phyloP scores from a whole-genome alignment of 1,140 invertebrate species.

The Globodera ellingtonae region DNA sequence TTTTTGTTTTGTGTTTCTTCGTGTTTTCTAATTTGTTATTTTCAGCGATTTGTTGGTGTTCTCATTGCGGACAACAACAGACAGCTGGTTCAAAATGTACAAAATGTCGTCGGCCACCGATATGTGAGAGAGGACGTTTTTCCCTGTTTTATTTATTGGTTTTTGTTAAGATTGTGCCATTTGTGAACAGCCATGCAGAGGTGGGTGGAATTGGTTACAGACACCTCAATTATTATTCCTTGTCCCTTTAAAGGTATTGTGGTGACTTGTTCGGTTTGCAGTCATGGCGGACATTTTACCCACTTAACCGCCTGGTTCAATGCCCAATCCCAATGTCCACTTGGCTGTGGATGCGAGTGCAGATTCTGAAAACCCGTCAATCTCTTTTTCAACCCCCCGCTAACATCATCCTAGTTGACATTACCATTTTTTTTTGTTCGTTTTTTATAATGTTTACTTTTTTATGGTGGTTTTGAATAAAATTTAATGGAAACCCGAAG shows the following conservation, averaged over 20 bases:
- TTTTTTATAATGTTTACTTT: no score
- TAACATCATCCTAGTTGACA: no score
- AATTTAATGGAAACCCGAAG: no score
- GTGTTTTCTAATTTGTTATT: background rate
- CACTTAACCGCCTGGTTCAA: constrained; percentile 38
- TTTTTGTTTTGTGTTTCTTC: background rate
- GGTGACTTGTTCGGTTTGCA: constrained; percentile 28
- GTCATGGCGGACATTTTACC: constrained; percentile 35
- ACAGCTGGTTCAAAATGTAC: constrained; percentile 11
- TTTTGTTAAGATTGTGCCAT: constrained; percentile 32
- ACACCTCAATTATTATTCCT: background rate
- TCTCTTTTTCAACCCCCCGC: no score
- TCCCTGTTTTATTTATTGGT: background rate
- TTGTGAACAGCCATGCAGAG: constrained; percentile 37
- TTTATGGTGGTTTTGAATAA: no score
- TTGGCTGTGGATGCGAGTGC: constrained; percentile 39
- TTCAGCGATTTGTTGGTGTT: constrained; percentile 37
- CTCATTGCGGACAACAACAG: constrained; percentile 25
- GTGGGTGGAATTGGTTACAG: background rate
- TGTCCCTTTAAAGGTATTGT: constrained; percentile 23
- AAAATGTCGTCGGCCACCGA: constrained; percentile 23
- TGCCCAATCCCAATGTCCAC: constrained; percentile 31
- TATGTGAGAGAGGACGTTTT: constrained; percentile 10
- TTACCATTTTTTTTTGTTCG: no score
- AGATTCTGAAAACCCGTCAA: constrained; percentile 32